A percentile compares a stretch with the other conserved stretches of the same genome.
Evolutionary conservation across 2,797 vertebrate species (phyloP).

Genomic region (Myotis myotis): DNA sequence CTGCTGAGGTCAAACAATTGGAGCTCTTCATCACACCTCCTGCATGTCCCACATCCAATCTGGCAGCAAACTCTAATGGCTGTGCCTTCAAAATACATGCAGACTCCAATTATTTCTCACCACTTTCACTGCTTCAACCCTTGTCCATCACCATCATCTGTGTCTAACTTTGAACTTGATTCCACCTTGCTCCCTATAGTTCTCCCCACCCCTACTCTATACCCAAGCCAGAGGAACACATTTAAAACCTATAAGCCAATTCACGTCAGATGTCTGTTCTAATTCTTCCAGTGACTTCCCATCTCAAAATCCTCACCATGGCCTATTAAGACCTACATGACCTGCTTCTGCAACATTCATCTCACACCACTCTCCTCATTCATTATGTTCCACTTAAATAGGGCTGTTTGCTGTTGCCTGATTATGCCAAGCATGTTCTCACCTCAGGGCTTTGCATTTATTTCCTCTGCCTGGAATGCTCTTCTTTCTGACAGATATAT

Average conservation of each 20-base stretch:
- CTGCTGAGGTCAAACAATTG: not conserved
- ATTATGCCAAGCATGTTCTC: not conserved
- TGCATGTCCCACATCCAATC: not conserved
- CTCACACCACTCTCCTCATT: not conserved
- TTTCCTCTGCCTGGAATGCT: slow-evolving; percentile 4
- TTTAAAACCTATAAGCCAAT: slow-evolving; percentile 12
- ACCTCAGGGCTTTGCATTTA: not conserved
- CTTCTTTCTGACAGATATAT: slow-evolving; percentile 28
- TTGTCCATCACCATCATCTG: not conserved
- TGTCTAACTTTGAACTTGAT: not conserved
- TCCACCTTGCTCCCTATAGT: not conserved
- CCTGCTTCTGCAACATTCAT: not conserved
- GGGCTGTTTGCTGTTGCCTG: not conserved
- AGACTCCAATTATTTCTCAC: not conserved
- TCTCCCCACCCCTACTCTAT: not conserved
- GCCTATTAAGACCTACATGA: not conserved
- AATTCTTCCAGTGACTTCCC: not conserved
- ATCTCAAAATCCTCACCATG: not conserved
- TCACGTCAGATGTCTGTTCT: not conserved
- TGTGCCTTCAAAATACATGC: not conserved
- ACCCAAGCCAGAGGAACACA: not conserved
- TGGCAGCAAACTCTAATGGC: not conserved
- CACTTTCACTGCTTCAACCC: not conserved
- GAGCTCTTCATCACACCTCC: not conserved
- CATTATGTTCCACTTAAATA: not conserved